These are phyloP conservation scores for Crotalus viridis DNA, from an alignment of 2,113 vertebrate genomes.

Conservation along the genomic window DNA sequence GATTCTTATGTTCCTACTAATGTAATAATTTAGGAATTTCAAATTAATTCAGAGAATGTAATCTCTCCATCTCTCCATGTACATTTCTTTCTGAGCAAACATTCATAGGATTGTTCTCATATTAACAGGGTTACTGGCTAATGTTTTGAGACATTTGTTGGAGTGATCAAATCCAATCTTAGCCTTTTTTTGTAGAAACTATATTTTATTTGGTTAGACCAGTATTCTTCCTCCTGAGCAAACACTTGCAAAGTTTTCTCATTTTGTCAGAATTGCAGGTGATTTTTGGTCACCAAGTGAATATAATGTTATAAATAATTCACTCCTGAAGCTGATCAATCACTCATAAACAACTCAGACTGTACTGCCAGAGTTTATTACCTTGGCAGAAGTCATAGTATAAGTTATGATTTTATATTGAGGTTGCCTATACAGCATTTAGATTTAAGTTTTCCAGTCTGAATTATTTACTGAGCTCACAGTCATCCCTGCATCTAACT, in stretches of 20 bases:
- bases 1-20: neutral
- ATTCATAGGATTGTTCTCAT: neutral
- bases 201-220: neutral
- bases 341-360: neutral
- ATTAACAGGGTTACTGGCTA: neutral
- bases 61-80: neutral
- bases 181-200: neutral
- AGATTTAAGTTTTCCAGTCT: slow-evolving; percentile 21
- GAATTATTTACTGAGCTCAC: slow-evolving; percentile 34
- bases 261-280: neutral
- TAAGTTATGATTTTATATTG: slow-evolving; percentile 9
- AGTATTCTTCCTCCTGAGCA: slow-evolving; percentile 8
- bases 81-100: neutral
- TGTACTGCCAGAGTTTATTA: slow-evolving; percentile 21
- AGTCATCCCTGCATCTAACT: neutral
- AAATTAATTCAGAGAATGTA: neutral
- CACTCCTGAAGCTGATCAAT: neutral
- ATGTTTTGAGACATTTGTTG: neutral
- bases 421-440: slow-evolving; percentile 17
- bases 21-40: neutral
- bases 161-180: neutral
- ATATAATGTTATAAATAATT: slow-evolving; percentile 4
- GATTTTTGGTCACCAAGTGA: slow-evolving; percentile 6
- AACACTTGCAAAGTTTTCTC: slow-evolving; percentile 22
- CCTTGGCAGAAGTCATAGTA: neutral